phyloP scores from a whole-genome alignment of 2,888 invertebrate genomes.

The Netelia virgata region DNA sequence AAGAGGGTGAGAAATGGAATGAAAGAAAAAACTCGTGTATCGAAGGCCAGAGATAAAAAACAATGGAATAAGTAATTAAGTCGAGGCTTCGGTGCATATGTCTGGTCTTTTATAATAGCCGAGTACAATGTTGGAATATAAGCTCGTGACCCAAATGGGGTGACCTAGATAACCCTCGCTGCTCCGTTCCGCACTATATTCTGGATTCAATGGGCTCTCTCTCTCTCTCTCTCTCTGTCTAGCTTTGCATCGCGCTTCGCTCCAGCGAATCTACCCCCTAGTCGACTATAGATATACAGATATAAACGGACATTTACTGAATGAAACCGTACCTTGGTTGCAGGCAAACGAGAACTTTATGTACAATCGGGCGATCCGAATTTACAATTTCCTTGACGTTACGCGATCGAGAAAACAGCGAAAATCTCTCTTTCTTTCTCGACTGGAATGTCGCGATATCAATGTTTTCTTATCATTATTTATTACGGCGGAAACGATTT shows the following conservation, averaged over 20 bases:
- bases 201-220: constrained; percentile 59
- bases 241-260: constrained; percentile 24
- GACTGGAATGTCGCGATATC: background rate
- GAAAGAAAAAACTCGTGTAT: background rate
- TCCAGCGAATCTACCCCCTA: constrained; percentile 36
- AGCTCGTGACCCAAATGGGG: constrained; percentile 58
- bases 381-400: background rate
- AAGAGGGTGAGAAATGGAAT: background rate
- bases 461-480: background rate
- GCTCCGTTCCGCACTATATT: constrained; percentile 51
- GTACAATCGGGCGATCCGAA: constrained; percentile 12
- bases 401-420: background rate
- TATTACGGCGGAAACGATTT: background rate
- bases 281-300: constrained; percentile 2
- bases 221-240: constrained; percentile 2
- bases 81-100: constrained; percentile 9
- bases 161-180: constrained; percentile 54
- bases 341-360: constrained; percentile 4
- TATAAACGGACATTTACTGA: constrained; percentile 40
- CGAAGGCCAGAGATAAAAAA: constrained; percentile 14
- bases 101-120: background rate
- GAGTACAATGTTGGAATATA: constrained; percentile 35
- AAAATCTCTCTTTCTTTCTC: background rate
- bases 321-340: constrained; percentile 38
- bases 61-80: constrained; percentile 23